These are phyloP conservation scores for Siphamia tubifer DNA, from an alignment of 2,113 vertebrate species.

Conservation along the genomic window DNA sequence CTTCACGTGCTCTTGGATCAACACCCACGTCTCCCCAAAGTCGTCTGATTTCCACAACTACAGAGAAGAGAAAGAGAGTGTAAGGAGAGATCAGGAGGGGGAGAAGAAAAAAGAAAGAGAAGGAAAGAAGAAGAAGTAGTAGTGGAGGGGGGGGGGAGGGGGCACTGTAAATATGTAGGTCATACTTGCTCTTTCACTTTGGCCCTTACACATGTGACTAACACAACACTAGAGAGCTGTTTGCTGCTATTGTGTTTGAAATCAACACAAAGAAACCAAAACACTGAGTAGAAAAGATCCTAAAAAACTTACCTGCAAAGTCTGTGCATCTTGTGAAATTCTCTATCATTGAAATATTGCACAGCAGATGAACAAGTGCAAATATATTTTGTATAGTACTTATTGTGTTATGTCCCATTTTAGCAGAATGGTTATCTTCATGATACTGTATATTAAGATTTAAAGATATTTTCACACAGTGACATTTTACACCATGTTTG, in stretches of 20 bases:
- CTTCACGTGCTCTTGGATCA: conserved; percentile 98
- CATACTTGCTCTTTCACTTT: conserved; percentile 56
- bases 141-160: conserved; percentile 23
- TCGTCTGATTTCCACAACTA: conserved; percentile 99
- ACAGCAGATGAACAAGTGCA: too few relatives aligned
- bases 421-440: too few relatives aligned
- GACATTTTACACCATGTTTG: too few relatives aligned
- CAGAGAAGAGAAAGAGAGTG: conserved; percentile 4
- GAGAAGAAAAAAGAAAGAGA: not conserved
- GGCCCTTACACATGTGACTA: conserved; percentile 36
- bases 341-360: too few relatives aligned
- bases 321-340: too few relatives aligned
- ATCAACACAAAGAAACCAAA: not conserved
- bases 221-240: conserved; percentile 16
- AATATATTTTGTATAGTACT: too few relatives aligned
- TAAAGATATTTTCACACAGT: too few relatives aligned
- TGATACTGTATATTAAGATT: too few relatives aligned
- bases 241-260: conserved; percentile 7
- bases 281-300: not conserved
- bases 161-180: conserved; percentile 65
- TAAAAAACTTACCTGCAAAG: too few relatives aligned
- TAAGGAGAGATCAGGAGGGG: not conserved
- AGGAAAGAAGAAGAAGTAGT: not conserved
- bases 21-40: conserved; percentile 96
- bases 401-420: too few relatives aligned